Conservation (phyloP, 2,888 invertebrate genomes). For the Coleophora flavipennella region DNA sequence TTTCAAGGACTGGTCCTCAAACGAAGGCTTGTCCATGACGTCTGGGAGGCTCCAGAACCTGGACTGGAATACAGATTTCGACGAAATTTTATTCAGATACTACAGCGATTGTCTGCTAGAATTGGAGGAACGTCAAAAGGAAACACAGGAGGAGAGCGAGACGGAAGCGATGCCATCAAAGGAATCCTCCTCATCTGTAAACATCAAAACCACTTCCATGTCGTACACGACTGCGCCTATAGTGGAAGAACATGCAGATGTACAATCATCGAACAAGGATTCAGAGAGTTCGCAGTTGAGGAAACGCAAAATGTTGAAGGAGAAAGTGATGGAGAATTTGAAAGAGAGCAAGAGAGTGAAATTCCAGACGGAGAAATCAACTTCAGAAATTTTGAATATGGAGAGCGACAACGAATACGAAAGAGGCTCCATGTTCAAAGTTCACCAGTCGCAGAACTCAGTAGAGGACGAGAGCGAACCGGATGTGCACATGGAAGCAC, state of each 20-base stretch:
- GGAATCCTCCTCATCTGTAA: slow-evolving; percentile 5
- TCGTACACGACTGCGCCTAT: slow-evolving; percentile 13
- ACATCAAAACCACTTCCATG: slow-evolving; percentile 10
- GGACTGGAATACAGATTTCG: too few species aligned
- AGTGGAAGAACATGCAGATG: slow-evolving; percentile 9
- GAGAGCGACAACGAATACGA: neutral
- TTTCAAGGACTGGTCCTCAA: too few species aligned
- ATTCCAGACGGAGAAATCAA: slow-evolving; percentile 1
- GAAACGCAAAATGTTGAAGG: neutral
- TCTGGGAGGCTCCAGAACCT: too few species aligned
- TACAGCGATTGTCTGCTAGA: too few species aligned
- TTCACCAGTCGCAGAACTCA: too few species aligned
- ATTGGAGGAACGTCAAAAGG: too few species aligned
- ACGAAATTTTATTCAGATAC: too few species aligned
- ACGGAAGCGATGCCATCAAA: neutral
- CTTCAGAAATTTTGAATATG: neutral
- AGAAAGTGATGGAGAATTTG: neutral
- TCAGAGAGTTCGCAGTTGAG: too few species aligned
- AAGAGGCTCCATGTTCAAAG: too few species aligned
- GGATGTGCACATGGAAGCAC: neutral
- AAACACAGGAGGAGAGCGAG: neutral
- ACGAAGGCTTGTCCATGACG: too few species aligned
- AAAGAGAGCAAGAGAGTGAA: neutral
- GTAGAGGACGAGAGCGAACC: neutral
- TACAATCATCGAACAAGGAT: neutral